Base-by-base conservation (phyloP, 2,888 invertebrate genomes). In the Melanchra persicariae region DNA sequence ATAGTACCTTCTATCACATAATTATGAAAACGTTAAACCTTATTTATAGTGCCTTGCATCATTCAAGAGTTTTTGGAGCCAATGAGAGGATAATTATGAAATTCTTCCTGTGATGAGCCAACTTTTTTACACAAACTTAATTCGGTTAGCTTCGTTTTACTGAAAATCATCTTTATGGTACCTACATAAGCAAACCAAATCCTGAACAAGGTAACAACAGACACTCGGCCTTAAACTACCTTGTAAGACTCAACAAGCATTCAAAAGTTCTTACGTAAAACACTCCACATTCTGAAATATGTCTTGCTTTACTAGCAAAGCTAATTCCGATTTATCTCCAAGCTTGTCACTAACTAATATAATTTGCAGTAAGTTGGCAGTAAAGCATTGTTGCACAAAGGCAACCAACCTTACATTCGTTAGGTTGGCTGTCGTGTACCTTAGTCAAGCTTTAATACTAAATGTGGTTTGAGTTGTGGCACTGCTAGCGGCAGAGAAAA, bases 391-490 rank as follows among this genome's bases (percentile, higher is more conserved):
- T 61, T 55, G 47, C 30, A 68, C 58, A 72, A 68, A 43, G 45
- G 45, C 40, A 12, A 19, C 15, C 24, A 51, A 62, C 60, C n/a
- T 55, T 72, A 52, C 58, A 68, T 51, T 62, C 45, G 49, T 19
- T 24, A 49, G 45, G 22, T 22, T 68, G 57, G 22, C 40, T 72
- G 67, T 58, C 64, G 10, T 62, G 79, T 72, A n/a, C 22, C 30
- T 47, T 22, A 65, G 60, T 45, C 24, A 58, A 17, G 24, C 19
- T 30, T 45, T 82, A 65, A 30, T 61, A 19, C 37, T 61, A 58
- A 72, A 67, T 72, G 77, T 34, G 34, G 66, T 81, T 45, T 77
- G 61, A 70, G 9, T 58, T 52, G 70, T 69, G 52, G 47, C 49
- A 51, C 26, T 15, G 57, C 54, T 57, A 1, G 49, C 40, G 37